A percentile compares a stretch with the other conserved stretches of the same genome.
Evolutionary conservation across 2,113 vertebrate genomes (phyloP).

Genomic region (Triplophysa dalaica): DNA sequence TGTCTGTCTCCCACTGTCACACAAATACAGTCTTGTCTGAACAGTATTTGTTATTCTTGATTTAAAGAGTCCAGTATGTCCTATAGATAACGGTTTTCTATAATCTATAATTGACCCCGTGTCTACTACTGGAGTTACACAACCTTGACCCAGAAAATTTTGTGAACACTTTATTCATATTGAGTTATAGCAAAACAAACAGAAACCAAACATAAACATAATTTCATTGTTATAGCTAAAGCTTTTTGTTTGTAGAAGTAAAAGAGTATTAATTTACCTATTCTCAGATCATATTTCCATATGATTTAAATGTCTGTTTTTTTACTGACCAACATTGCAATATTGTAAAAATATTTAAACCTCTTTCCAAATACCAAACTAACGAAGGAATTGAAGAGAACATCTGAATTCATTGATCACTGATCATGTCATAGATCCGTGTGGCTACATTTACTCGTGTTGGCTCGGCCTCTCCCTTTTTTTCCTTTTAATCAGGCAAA

Average conservation of each 20-base stretch:
- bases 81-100: too few relatives aligned
- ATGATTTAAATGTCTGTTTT: too few relatives aligned
- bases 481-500: conserved; percentile 66
- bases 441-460: conserved; percentile 65
- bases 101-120: too few relatives aligned
- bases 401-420: conserved; percentile 65
- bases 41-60: background rate
- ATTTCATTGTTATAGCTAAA: background rate
- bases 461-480: conserved; percentile 52
- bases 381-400: background rate
- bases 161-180: too few relatives aligned
- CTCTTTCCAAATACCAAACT: background rate
- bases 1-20: too few relatives aligned
- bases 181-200: background rate
- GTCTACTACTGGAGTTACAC: background rate
- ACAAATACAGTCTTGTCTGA: too few relatives aligned
- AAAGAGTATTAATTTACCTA: background rate
- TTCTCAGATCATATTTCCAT: too few relatives aligned
- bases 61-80: too few relatives aligned
- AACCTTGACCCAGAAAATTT: background rate
- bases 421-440: conserved; percentile 71
- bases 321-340: too few relatives aligned
- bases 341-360: too few relatives aligned
- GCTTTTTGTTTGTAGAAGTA: background rate
- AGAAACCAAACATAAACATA: background rate